Percentiles rank a stretch among this genome's conserved stretches.
Conservation (phyloP, 2,888 invertebrate species). For the Lypha dubia region DNA sequence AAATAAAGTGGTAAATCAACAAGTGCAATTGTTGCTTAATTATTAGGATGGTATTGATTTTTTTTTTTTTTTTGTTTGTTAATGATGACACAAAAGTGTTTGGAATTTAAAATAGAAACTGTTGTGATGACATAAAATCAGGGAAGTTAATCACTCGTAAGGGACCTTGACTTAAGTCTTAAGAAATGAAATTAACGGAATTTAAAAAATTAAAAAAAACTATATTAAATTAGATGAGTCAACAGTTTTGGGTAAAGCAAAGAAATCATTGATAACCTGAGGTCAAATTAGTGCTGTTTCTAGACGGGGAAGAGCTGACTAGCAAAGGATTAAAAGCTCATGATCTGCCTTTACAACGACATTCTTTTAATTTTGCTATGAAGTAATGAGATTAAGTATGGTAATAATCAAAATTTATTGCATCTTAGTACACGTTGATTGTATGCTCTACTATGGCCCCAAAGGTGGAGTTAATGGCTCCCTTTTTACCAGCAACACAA, state of each 20-base stretch:
- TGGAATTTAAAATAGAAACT: slow-evolving; percentile 56
- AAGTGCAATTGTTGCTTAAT: slow-evolving; percentile 63
- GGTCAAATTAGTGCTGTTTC: too few species aligned
- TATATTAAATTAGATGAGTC: background rate
- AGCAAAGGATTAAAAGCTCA: too few species aligned
- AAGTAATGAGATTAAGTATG: too few species aligned
- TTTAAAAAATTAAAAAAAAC: background rate
- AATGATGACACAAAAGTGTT: slow-evolving; percentile 50
- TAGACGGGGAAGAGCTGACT: too few species aligned
- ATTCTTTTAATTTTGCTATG: too few species aligned
- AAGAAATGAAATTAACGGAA: background rate
- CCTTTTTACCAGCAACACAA: too few species aligned
- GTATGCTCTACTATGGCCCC: too few species aligned
- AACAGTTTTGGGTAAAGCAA: background rate
- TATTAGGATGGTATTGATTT: slow-evolving; percentile 64
- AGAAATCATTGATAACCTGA: too few species aligned
- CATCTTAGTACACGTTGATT: too few species aligned
- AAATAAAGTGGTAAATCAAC: slow-evolving; percentile 17
- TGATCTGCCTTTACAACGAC: too few species aligned
- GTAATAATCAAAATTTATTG: too few species aligned
- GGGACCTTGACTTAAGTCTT: slow-evolving; percentile 61
- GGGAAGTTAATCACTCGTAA: slow-evolving; percentile 33
- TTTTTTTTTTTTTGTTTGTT: slow-evolving; percentile 11
- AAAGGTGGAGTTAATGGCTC: too few species aligned
- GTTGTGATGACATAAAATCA: background rate